Percentiles rank a stretch among this genome's conserved stretches.
Conservation (phyloP, 2,113 vertebrate species). For the Piaya cayana region DNA sequence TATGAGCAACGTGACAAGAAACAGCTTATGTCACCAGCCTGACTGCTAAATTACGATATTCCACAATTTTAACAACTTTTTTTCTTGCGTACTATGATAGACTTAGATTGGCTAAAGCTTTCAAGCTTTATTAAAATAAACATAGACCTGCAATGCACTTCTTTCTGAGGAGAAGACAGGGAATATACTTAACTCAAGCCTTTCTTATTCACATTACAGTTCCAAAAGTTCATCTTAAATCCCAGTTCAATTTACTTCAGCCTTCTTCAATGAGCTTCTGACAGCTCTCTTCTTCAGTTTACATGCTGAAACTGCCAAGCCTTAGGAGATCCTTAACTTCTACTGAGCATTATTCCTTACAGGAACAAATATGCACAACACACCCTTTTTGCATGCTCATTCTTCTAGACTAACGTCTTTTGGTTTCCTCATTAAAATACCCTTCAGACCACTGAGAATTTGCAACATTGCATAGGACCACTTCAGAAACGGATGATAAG, state of each 20-base stretch:
- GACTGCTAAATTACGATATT: background rate
- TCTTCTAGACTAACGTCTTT: background rate
- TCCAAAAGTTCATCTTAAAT: background rate
- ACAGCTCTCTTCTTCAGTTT: background rate
- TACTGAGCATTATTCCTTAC: background rate
- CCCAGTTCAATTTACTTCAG: background rate
- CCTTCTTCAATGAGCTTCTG: background rate
- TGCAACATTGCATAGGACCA: background rate
- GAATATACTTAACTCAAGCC: background rate
- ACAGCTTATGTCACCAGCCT: background rate
- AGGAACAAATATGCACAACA: background rate
- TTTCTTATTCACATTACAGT: background rate
- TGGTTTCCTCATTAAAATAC: background rate
- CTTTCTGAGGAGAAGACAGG: background rate
- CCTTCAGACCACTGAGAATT: background rate
- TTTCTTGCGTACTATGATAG: background rate
- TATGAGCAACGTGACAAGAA: background rate
- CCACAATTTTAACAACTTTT: background rate
- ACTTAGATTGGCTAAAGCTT: background rate
- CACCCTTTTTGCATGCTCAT: background rate
- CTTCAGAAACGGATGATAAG: background rate
- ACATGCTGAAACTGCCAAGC: background rate
- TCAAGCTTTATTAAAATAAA: background rate
- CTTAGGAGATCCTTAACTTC: background rate
- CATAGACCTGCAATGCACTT: background rate